phyloP scores from a whole-genome alignment of 2,113 vertebrate species.

The Ranitomeya variabilis region DNA sequence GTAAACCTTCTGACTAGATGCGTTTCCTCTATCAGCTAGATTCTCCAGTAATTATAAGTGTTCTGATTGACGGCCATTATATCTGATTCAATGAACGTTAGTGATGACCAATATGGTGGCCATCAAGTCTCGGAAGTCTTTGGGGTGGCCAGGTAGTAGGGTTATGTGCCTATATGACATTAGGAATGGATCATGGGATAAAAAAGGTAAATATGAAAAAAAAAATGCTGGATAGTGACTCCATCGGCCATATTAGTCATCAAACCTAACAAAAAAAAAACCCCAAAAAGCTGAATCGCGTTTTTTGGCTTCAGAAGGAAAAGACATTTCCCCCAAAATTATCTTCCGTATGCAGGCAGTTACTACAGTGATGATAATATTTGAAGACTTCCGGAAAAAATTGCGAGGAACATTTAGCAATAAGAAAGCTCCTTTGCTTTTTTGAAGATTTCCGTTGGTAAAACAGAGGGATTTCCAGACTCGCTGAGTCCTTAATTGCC shows the following conservation, averaged over 20 bases:
- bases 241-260: not conserved
- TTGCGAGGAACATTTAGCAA: not conserved
- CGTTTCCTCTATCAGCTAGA: not conserved
- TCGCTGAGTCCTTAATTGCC: slow-evolving; percentile 32
- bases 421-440: not conserved
- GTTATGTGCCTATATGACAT: too few relatives aligned
- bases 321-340: not conserved
- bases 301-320: not conserved
- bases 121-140: too few relatives aligned
- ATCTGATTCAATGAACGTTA: too few relatives aligned
- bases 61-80: too few relatives aligned
- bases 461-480: slow-evolving; percentile 32
- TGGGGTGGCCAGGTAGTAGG: too few relatives aligned
- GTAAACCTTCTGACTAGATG: too few relatives aligned
- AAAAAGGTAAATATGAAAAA: not conserved
- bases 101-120: too few relatives aligned
- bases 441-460: slow-evolving; percentile 13
- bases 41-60: too few relatives aligned
- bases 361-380: not conserved
- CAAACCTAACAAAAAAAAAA: not conserved
- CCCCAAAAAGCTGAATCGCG: not conserved
- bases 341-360: not conserved
- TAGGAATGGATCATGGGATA: not conserved
- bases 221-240: not conserved
- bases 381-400: not conserved